A percentile compares a stretch with the other conserved stretches of the same genome.
Conservation (phyloP, 2,888 invertebrate species). For the Ptycholaimellus sp. region DNA sequence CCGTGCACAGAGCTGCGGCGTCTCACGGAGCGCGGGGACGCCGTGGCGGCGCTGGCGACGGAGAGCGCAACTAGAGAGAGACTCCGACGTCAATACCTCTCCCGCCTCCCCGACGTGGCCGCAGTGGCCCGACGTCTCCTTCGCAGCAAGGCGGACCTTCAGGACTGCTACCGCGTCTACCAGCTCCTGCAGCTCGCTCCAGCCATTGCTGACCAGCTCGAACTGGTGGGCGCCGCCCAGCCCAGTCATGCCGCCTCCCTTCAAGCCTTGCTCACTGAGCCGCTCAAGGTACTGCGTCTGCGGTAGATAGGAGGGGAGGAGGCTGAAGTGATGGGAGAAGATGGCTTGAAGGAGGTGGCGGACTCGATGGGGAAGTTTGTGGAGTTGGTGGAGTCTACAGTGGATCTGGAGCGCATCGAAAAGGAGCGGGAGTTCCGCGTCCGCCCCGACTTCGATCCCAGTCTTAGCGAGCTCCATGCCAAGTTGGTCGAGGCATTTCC, state of each 20-base stretch:
- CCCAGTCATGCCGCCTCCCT: no score
- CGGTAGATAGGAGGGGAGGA: no score
- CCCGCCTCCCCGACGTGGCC: conserved; percentile 17
- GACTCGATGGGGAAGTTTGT: conserved; percentile 11
- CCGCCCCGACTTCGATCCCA: conserved; percentile 11
- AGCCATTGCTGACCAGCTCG: no score
- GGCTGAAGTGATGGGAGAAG: no score
- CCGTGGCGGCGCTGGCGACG: conserved; percentile 15
- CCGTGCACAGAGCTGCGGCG: conserved; percentile 14
- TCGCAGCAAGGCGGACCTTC: conserved; percentile 8
- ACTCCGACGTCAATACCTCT: no score
- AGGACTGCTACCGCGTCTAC: conserved; percentile 8
- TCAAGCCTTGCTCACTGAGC: no score
- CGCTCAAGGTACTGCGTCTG: no score
- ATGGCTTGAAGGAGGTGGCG: no score
- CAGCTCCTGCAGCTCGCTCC: conserved; percentile 5
- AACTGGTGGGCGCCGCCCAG: no score
- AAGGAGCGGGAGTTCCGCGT: conserved; percentile 13
- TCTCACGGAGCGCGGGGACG: conserved; percentile 15
- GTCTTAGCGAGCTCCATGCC: no score
- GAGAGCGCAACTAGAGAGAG: no score
- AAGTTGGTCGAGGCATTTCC: no score
- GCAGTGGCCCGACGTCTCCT: conserved; percentile 11
- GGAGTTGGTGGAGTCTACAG: conserved; percentile 8
- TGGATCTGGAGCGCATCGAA: conserved; percentile 14